These are phyloP conservation scores for Ornithoptera alexandrae DNA, from an alignment of 2,888 invertebrate genomes.

Conservation along the genomic window DNA sequence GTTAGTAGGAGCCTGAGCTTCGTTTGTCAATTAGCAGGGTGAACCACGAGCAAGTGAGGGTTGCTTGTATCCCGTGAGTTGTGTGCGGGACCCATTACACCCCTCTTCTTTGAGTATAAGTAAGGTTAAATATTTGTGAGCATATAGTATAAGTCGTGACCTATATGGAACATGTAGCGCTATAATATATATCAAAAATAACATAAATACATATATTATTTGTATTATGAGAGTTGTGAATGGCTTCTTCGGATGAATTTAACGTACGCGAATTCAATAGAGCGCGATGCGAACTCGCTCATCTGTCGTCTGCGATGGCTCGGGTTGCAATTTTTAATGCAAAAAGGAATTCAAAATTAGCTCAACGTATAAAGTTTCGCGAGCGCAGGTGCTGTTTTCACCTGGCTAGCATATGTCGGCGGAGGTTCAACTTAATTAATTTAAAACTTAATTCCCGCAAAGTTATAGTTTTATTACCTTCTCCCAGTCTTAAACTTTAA, in stretches of 20 bases:
- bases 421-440: conserved; percentile 61
- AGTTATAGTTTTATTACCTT: conserved; percentile 17
- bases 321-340: conserved; percentile 59
- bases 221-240: background rate
- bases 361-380: conserved; percentile 72
- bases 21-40: too few relatives aligned
- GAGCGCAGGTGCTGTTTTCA: conserved; percentile 70
- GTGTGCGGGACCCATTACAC: too few relatives aligned
- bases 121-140: too few relatives aligned
- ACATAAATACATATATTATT: too few relatives aligned
- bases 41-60: too few relatives aligned
- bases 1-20: too few relatives aligned
- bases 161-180: too few relatives aligned
- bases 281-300: conserved; percentile 66
- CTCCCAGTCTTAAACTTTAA: too few relatives aligned
- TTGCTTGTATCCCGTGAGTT: too few relatives aligned
- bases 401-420: conserved; percentile 71
- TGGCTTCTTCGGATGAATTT: conserved; percentile 1
- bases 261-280: conserved; percentile 58
- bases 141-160: too few relatives aligned
- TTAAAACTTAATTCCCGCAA: conserved; percentile 39
- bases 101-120: too few relatives aligned
- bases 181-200: too few relatives aligned
- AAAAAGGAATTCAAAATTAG: conserved; percentile 50
- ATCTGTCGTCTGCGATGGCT: conserved; percentile 64